Evolutionary conservation across 2,888 invertebrate genomes (phyloP), one percentile per base, ranked within the genome.

Genomic region (Eucera pruinosa): DNA sequence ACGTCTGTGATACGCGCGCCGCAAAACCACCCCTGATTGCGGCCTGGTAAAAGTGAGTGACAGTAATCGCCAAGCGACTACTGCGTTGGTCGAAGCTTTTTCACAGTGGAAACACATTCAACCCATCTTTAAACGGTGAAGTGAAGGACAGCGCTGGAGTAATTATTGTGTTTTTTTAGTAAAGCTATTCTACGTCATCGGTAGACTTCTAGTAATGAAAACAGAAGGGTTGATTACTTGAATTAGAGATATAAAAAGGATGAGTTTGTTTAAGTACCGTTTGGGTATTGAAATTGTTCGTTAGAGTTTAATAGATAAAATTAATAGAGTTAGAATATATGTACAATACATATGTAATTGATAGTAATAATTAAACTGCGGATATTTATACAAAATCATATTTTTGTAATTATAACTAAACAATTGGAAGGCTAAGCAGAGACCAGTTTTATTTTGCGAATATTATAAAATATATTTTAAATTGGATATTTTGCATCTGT

Each of bases 21-120:
- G 39, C 72, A 75, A 84, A 80, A 80, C 52, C 80, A 47, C 11
- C 25, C 39, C 65, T 74, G 85, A 78, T 82, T 72, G 75, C 60
- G 58, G 13, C 43, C 13, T 13, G 43, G 36, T 62, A 67, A 70
- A 77, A 62, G 57, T 77, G 71, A 71, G 58, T 70, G 78, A 78
- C 78, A 78, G 78, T 77, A 78, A 78, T 78, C 67, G 71, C 15
- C 30, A 30, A 25, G 48, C 20, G 30, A 39, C 43, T 43, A 36
- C 23, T 18, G 20, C 50, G 36, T n/a, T 15, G 23, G 48, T 43
- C 36, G 20, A 18, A 50, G n/a, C 45, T 74, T 73, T 70, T 57
- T 43, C 61, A 15, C 43, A 36, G 30, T 33, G 25, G 18, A 36
- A 36, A 64, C 43, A 39, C 54, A 27, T 43, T 41, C 23, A 2